A percentile compares a stretch with the other conserved stretches of the same genome.
phyloP scores from a whole-genome alignment of 2,888 invertebrate genomes.

The Chymomyza fuscimana region DNA sequence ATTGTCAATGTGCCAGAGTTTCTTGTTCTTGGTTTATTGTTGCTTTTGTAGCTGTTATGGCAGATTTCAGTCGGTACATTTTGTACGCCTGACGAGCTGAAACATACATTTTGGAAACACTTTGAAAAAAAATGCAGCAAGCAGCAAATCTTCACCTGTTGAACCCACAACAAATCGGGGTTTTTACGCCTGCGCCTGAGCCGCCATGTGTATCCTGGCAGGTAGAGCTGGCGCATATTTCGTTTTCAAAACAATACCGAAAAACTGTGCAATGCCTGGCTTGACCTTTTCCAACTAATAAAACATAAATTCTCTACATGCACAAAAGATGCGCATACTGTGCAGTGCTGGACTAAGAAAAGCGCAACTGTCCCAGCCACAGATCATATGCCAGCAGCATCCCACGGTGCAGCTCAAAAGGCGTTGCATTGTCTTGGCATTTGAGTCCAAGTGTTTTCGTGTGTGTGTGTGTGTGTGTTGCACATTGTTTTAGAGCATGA shows the following conservation, averaged over 20 bases:
- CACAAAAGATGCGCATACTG: conserved; percentile 37
- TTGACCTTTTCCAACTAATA: conserved; percentile 36
- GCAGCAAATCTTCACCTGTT: conserved; percentile 57
- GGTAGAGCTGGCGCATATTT: conserved; percentile 5
- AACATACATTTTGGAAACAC: not conserved
- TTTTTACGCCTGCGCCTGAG: conserved; percentile 58
- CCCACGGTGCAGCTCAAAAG: conserved; percentile 64
- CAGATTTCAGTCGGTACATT: conserved; percentile 47
- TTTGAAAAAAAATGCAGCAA: not conserved
- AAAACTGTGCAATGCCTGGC: conserved; percentile 1
- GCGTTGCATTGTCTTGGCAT: conserved; percentile 59
- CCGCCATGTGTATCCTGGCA: conserved; percentile 11
- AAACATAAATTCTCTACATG: conserved; percentile 42
- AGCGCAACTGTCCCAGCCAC: conserved; percentile 26
- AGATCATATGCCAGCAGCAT: conserved; percentile 10
- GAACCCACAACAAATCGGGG: conserved; percentile 51
- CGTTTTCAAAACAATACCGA: not conserved
- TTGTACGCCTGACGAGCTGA: not conserved
- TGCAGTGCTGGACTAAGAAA: conserved; percentile 25
- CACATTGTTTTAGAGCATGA: conserved; percentile 47
- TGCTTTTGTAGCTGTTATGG: conserved; percentile 61
- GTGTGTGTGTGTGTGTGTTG: conserved; percentile 30
- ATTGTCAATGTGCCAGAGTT: conserved; percentile 18
- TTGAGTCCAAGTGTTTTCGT: conserved; percentile 15
- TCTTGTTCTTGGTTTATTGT: conserved; percentile 1